These are phyloP conservation scores for Garrulus glandarius DNA, from an alignment of 2,797 vertebrate species.

Conservation along the genomic window DNA sequence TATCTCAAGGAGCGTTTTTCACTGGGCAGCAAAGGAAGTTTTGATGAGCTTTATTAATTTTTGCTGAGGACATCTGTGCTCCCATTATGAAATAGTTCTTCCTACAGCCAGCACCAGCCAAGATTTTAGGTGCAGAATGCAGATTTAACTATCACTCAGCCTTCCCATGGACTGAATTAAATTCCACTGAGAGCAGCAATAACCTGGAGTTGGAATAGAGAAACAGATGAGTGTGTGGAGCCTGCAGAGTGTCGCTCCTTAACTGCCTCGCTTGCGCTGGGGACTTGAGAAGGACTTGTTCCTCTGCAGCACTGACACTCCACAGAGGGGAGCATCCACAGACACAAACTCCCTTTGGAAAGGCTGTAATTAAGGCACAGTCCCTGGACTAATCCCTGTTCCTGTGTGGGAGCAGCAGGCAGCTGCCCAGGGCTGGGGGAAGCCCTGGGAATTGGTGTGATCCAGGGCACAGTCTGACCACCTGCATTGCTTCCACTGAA, in stretches of 20 bases:
- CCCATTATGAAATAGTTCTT: neutral
- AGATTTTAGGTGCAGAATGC: neutral
- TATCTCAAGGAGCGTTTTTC: neutral
- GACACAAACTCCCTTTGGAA: neutral
- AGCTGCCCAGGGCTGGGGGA: neutral
- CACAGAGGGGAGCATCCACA: neutral
- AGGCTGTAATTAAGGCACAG: neutral
- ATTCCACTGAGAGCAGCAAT: neutral
- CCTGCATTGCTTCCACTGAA: neutral
- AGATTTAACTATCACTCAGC: neutral
- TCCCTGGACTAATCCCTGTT: neutral
- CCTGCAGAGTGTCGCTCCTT: neutral
- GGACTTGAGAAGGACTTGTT: neutral
- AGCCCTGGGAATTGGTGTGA: neutral
- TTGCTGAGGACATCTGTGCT: constrained; percentile 20
- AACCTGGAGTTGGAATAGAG: neutral
- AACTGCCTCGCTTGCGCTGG: rapidly evolving
- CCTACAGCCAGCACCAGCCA: neutral
- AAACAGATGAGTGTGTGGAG: neutral
- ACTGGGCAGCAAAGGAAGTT: neutral
- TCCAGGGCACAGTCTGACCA: neutral
- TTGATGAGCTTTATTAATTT: neutral
- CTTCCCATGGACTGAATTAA: neutral
- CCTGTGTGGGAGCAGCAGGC: neutral
- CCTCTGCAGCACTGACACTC: neutral